Base-by-base conservation (phyloP, 1,140 invertebrate genomes). In the Sarcophaga peregrina region DNA sequence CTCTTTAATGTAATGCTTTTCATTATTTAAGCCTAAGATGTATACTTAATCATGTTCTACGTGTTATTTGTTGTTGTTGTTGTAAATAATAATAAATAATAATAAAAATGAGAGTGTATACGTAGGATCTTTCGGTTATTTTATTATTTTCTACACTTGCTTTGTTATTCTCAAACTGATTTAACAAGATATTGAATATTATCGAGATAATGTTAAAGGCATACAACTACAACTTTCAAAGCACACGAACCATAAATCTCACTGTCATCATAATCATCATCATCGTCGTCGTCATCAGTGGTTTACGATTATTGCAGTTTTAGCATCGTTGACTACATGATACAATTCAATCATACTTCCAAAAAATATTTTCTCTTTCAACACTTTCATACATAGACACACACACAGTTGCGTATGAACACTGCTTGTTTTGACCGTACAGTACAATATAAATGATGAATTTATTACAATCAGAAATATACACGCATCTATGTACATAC, bases 261-360 rank as follows among this genome's bases (percentile, higher is more conserved):
- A 37, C 25, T 37, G 25, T 37, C 25, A 37, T 37, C 25, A 37
- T 37, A 37, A 37, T 37, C 25, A 37, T 37, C 25, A 37, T 37
- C 25, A 4, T 37, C 25, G 25, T 37, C 25, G 25, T 37, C 25
- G 25, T 37, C 62, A 68, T 6, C 17, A 68, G 20, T 68, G 17
- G n/a, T 68, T 68, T 68, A 68, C 20, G 62, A 68, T 68, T 68
- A 68, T 68, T 68, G 17, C 17, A 68, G 20, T 68, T 68, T 68
- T n/a, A 68, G 62, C 17, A 25, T 68, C 62, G 20, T 68, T 68
- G 62, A 25, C 15, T 68, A 68, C 62, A 68, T 68, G 62, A 20
- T 20, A 68, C 20, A 8, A 20, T 7, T 25, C 62, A 9, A 8
- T 68, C 8, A 7, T n/a, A 20, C 62, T 10, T 20, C 8, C 62